A percentile compares a stretch with the other conserved stretches of the same genome.
Conservation (phyloP, 1,140 invertebrate species). For the Teleogryllus occipitalis region DNA sequence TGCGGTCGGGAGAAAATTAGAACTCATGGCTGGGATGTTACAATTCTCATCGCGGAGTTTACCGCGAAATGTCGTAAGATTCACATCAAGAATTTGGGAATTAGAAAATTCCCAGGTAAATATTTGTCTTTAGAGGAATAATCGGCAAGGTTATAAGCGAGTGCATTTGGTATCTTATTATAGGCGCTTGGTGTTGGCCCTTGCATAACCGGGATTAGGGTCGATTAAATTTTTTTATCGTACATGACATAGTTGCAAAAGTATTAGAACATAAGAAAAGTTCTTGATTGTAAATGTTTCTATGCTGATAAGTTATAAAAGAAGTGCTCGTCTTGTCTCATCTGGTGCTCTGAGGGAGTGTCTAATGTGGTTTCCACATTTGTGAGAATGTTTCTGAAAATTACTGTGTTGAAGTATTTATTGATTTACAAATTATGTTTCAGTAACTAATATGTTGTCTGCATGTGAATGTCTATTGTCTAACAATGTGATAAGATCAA, state of each 20-base stretch:
- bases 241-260: too few relatives aligned
- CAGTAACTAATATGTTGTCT: not conserved
- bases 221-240: too few relatives aligned
- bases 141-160: not conserved
- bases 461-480: not conserved
- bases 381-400: not conserved
- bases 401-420: not conserved
- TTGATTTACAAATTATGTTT: not conserved
- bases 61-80: constrained; percentile 30
- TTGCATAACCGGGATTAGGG: not conserved
- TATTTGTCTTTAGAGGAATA: not conserved
- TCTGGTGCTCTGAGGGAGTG: too few relatives aligned
- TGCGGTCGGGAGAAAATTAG: not conserved
- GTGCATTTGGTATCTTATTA: not conserved
- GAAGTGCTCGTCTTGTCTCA: too few relatives aligned
- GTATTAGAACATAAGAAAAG: too few relatives aligned
- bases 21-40: constrained; percentile 33
- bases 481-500: too few relatives aligned
- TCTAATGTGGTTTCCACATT: too few relatives aligned
- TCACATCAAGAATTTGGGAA: constrained; percentile 32
- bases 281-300: too few relatives aligned
- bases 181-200: not conserved
- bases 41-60: constrained; percentile 31
- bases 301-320: too few relatives aligned
- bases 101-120: constrained; percentile 33